Conservation (phyloP, 1,140 invertebrate species). For the Geopemphigus sp. region DNA sequence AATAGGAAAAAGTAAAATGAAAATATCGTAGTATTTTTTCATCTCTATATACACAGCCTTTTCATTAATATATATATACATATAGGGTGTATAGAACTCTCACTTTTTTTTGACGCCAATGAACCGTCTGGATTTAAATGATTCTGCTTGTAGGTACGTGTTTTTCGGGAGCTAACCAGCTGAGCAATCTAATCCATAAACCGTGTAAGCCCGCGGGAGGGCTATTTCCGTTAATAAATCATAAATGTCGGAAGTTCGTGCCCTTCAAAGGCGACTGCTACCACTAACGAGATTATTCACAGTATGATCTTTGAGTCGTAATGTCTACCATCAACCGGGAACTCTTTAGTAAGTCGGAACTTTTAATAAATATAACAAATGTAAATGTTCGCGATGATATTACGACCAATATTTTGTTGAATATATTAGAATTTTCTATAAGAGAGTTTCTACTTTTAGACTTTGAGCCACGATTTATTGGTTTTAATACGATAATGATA, state of each 20-base stretch:
- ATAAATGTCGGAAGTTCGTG: conserved; percentile 31
- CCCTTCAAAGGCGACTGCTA: conserved; percentile 12
- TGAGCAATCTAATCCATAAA: conserved; percentile 39
- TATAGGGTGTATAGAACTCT: not conserved
- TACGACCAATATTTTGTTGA: not conserved
- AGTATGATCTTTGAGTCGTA: conserved; percentile 49
- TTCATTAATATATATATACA: not conserved
- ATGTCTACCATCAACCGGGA: conserved; percentile 41
- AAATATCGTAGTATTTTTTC: not conserved
- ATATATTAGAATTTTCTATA: too few species aligned
- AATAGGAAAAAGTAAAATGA: too few species aligned
- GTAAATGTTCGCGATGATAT: not conserved
- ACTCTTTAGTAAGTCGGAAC: conserved; percentile 29
- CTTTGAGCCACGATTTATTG: too few species aligned
- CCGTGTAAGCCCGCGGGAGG: conserved; percentile 13
- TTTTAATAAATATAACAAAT: not conserved
- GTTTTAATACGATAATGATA: too few species aligned
- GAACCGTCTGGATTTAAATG: conserved; percentile 42
- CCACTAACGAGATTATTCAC: conserved; percentile 39
- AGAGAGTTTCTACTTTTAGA: not conserved
- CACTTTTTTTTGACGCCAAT: conserved; percentile 38
- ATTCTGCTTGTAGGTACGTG: conserved; percentile 22
- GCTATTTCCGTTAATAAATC: conserved; percentile 38
- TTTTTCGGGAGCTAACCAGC: not conserved
- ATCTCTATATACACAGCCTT: not conserved